Evolutionary conservation across 2,888 invertebrate species (phyloP), one percentile per base, ranked within the genome.

Genomic region (Lobophora halterata): DNA sequence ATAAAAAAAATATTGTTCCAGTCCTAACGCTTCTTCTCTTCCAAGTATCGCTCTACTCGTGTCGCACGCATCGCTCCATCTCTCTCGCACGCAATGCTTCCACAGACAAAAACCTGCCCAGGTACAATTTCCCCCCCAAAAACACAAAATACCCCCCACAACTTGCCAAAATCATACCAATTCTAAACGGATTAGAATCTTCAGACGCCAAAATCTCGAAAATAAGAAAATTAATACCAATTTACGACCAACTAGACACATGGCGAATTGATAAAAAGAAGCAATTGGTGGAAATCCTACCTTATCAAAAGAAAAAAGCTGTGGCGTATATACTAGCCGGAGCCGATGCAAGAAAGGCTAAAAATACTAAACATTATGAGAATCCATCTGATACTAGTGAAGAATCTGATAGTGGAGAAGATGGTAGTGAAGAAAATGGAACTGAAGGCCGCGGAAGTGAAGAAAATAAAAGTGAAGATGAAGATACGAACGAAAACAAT

Each of bases 21-120:
- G 41, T 12, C 3, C 14, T 41, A 12, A 2, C 31, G 19, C 11
- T 41, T 8, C 26, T 41, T 1, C 13, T 41, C 5, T 14, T 27
- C 5, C 41, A 27, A 31, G 41, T 19, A 10, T 31, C 31, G 2
- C 27, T 35, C 7, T 13, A 13, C 18, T 40, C 40, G 12, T 41
- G 41, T 31, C 41, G 35, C 21, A 18, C 23, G 8, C 26, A 8
- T 12, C 26, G 17, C 18, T 2, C 26, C 7, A 26, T 21, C 13
- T 31, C 31, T n/a, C 24, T 24, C 19, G n/a, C 18, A n/a, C 25
- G 9, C 8, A 31, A 27, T 17, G 10, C 4, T 6, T 23, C 17
- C n/a, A 10, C 27, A 3, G 31, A 32, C 3, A 2, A 20, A 1
- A 19, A 30, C 6, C 13, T 28, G n/a, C n/a, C n/a, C n/a, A n/a